Evolutionary conservation across 2,888 invertebrate species (phyloP), one percentile per base, ranked within the genome.

Genomic region (Encarsia formosa): DNA sequence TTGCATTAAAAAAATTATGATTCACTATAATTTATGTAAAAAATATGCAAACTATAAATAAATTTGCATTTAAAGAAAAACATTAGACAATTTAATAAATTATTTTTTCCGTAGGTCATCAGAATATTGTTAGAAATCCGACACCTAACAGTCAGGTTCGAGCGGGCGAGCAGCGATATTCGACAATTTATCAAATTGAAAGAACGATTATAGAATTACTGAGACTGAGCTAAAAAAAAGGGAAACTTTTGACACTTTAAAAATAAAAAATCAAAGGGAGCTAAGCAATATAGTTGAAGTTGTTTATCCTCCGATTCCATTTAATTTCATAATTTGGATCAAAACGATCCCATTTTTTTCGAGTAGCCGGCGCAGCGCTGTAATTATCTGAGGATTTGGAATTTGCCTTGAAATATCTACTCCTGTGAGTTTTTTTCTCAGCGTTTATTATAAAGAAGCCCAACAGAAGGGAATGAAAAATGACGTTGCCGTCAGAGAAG

Each of bases 261-360:
- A 22, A 24, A 20, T n/a, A n/a, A n/a, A n/a, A 9, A n/a, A 15
- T 34, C 34, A 18, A 15, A 15, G 15, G 18, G 34, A 34, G 15
- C 15, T 5, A 32, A 32, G 15, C 11, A 32, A 32, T 5, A 13
- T 5, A 34, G 15, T 16, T 16, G 18, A 5, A 15, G 13, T 8
- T 18, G 18, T 34, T 9, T 15, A 11, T 24, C 5, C 26, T 35
- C 3, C 11, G 44, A 41, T 45, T 48, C 41, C 39, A 23, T 38
- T 55, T 51, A 55, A 55, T 55, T 55, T 40, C 51, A 47, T 55
- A 51, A 55, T 51, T 55, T 40, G 55, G 48, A 51, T 51, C 44
- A 51, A 55, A 55, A 43, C 48, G 44, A 37, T 51, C 34, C 50
- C 22, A 41, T 18, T 44, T 47, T 51, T n/a, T 41, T 49, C 9